Conservation (phyloP, 2,113 vertebrate species). For the Gopherus flavomarginatus region DNA sequence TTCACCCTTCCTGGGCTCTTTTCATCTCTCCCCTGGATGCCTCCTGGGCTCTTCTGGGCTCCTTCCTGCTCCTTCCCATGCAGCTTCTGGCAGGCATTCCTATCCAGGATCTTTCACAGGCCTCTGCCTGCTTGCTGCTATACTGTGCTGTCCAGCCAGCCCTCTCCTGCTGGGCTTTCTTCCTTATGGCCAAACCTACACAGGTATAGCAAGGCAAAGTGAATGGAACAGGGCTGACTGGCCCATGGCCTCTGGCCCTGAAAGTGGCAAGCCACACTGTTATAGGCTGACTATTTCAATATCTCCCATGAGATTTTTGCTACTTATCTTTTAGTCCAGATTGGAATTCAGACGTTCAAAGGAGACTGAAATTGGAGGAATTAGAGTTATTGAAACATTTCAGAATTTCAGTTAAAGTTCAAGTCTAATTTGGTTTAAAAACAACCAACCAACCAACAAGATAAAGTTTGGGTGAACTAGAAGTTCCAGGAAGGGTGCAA, state of each 20-base stretch:
- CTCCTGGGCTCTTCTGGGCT: background rate
- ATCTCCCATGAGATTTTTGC: background rate
- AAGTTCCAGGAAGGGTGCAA: background rate
- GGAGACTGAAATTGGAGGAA: background rate
- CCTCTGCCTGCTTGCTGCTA: background rate
- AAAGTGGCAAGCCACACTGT: background rate
- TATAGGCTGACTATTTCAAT: no score
- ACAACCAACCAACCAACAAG: background rate
- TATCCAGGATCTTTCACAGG: background rate
- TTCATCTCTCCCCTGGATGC: background rate
- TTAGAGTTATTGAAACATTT: background rate
- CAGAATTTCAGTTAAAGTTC: background rate
- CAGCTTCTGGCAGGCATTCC: background rate
- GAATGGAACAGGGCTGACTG: background rate
- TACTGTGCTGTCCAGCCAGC: background rate
- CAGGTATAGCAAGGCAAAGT: background rate
- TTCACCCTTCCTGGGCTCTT: background rate
- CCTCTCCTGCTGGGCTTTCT: background rate
- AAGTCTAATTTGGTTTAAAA: background rate
- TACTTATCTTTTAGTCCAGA: background rate
- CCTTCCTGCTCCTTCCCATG: background rate
- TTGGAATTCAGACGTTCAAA: background rate
- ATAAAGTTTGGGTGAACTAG: background rate
- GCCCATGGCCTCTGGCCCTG: background rate
- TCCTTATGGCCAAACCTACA: background rate